Evolutionary conservation across 2,113 vertebrate genomes (phyloP), one percentile per base, ranked within the genome.

Genomic region (Neolamprologus caudopunctatus): DNA sequence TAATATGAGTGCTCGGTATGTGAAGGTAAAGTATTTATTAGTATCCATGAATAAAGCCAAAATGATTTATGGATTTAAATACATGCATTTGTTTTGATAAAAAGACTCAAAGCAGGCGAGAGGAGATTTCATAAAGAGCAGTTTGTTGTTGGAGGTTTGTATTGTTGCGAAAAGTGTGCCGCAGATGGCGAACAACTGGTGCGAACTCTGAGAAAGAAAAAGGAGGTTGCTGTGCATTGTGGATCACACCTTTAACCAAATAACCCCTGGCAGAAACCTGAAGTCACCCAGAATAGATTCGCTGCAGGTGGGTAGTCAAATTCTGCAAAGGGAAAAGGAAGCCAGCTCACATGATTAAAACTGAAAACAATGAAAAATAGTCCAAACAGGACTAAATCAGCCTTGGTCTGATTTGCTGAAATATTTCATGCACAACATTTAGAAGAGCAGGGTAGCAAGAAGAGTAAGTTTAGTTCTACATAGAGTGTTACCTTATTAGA

Each of bases 261-360:
- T 9, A 80, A 51, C 51, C 79, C 83, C 80, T 89, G 88, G 84
- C 91, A 95, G 93, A 95, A 95, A 96, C 93, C 87, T 81, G 81
- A 86, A 26, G 4, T 81, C 8, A 19, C 88, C 85, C 68, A 93
- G 87, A 94, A 95, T 92, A 95, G 89, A 80, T 47, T 21, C 24
- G 1, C 85, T 92, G 93, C 94, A 91, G 89, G 47, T 93, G 91
- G 71, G 75, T 88, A 94, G 87, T 91, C 94, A 92, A 94, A 93
- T 93, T 85, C 37, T 83, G 6, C 42, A 61, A 81, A 61, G 19
- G 8, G 13, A 79, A 87, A 89, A 87, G 86, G 89, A 92, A 93
- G 66, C 87, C 61, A 31, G 53, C 26, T 61, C 78, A 80, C 11
- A 8, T 26, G 91, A 61, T 33, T 31, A 35, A 61, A 82, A 85